Evolutionary conservation across 1,140 invertebrate genomes (phyloP), one percentile per base, ranked within the genome.

Genomic region (Saccostrea cuccullata): DNA sequence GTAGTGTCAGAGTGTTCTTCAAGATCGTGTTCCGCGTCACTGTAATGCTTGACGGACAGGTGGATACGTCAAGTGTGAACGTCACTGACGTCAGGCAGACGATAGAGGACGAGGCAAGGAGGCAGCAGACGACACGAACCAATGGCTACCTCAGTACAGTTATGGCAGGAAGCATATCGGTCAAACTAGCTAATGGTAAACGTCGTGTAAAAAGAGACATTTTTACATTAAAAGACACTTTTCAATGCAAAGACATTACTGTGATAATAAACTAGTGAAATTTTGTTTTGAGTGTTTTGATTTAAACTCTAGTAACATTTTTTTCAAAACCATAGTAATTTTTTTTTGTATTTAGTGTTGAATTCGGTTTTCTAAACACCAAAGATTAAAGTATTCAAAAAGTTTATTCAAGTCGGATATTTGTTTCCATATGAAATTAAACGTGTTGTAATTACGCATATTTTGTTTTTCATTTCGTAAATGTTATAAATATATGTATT

Each of bases 241-340:
- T 15, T 30, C 70, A 77, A 77, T 77, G 70, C 26, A 77, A 30
- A 36, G 70, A 77, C 13, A 77, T 77, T 30, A 77, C 70, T 30
- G 70, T 77, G 11, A 77, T 77, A 77, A 77, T 77, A 77, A 77
- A 77, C 9, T 36, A 6, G 30, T 77, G 15, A 77, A 64, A 2
- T 26, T 36, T 77, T 26, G 23, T 77, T 77, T 77, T 12, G 70
- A 77, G 70, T 77, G 70, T 77, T 77, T 77, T 77, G 70, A 77
- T 26, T 77, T 15, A 5, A 77, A 77, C 70, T 77, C 70, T 77
- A 6, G 70, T 77, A 77, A 77, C 70, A 30, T 77, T 36, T 77
- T 70, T 26, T 77, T 77, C 6, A 6, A 77, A 77, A 77, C 13
- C 30, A 15, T 30, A 64, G 58, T 64, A 8, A 47, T 47, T 47